Base-by-base conservation (phyloP, 2,113 vertebrate genomes). In the Crypturellus undulatus region DNA sequence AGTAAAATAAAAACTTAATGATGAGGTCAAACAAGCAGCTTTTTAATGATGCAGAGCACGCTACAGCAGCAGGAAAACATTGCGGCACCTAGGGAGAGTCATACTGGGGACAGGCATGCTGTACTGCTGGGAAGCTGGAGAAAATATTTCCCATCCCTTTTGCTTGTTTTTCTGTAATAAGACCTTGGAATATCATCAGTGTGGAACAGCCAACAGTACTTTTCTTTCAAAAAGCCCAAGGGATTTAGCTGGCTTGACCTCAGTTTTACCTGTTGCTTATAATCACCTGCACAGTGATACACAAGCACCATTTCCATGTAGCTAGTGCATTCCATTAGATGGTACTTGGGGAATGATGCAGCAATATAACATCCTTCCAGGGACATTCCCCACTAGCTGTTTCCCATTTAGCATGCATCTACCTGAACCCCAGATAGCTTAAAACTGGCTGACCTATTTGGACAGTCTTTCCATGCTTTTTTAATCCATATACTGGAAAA, bases 1-100 rank as follows among this genome's bases (percentile, higher is more conserved):
- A 93, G 88, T 94, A 94, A 93, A 92, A 92, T 88, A 77, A 87
- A 91, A 87, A 64, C 52, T 84, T 87, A 90, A 92, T 96, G 89
- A 97, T 95, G 84, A 97, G 94, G 91, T 94, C 92, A 96, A 93
- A 93, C 73, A 92, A 89, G 92, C 92, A 94, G 75, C 38, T 17
- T 94, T 83, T 96, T 95, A 94, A 68, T 87, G 92, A 97, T 93
- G 62, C 87, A 95, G 75, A 73, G 80, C 87, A 94, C 2, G 1
- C 43, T 4, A 2, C 58, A 92, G 20, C 43, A 96, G 82, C 82
- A 94, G 47, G 65, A 92, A 97, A 93, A 91, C 22, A 67, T 51
- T 83, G 76, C 90, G 83, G 70, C 56, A 75, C 89, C 67, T 63
- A 89, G 78, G 80, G 80, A 92, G 78, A 93, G 51, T 90, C 90